Base-by-base conservation (phyloP, 2,888 invertebrate genomes). In the Drosophila antonietae region DNA sequence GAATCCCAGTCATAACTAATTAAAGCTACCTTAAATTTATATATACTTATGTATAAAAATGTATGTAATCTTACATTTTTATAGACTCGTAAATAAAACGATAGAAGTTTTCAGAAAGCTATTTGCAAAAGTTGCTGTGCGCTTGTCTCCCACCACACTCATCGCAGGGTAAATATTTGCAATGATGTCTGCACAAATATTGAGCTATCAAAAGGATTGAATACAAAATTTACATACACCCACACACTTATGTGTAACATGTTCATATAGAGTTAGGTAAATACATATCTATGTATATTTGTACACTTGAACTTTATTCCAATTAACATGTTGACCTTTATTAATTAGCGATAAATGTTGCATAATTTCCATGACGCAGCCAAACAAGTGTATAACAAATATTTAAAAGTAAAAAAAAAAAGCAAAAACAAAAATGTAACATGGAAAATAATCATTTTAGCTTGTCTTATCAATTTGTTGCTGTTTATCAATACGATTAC, bases 271-370 rank as follows among this genome's bases (percentile, higher is more conserved):
- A 14, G 20, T 28, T 31, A n/a, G 20, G 43, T 49, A 49, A 31
- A 49, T 31, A 46, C 47, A 2, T n/a, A 28, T 59, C 23, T 53
- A 12, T 18, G 28, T 44, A 33, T 51, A 4, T 23, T 9, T 58
- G 46, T 46, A 70, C 51, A 20, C 71, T 61, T 75, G 67, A 77
- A 75, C 80, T 75, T 61, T 47, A 28, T 63, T 53, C 67, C 62
- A 86, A 88, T 84, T 84, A 84, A 84, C 83, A 68, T 76, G 72
- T 53, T 67, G 76, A 88, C 76, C 89, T 83, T 61, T 78, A 69
- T 76, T 81, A 86, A 88, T 86, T 88, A 68, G 65, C 57, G 64
- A 68, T 68, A 77, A 56, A 35, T 41, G 46, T 80, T 77, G 72
- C 80, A 76, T 80, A 80, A 77, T 63, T 63, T 56, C 31, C 28